A percentile compares a stretch with the other conserved stretches of the same genome.
phyloP scores from a whole-genome alignment of 2,888 invertebrate species.

The Melolontha melolontha region DNA sequence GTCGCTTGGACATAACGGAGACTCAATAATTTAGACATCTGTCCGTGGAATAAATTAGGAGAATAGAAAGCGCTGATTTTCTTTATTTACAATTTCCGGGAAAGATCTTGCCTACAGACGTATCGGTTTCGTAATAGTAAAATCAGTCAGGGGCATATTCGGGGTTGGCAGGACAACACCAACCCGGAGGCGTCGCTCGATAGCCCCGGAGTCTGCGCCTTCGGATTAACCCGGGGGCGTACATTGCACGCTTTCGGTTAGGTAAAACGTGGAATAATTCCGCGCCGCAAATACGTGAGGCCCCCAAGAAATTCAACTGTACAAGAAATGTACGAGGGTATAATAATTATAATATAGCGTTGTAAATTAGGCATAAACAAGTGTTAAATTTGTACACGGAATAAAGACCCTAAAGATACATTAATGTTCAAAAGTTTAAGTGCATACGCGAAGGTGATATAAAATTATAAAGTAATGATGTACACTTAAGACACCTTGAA shows the following conservation, averaged over 20 bases:
- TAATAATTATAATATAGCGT: too few relatives aligned
- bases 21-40: conserved; percentile 14
- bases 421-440: background rate
- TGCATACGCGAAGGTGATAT: too few relatives aligned
- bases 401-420: background rate
- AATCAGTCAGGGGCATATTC: conserved; percentile 50
- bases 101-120: conserved; percentile 32
- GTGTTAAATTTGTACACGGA: too few relatives aligned
- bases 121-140: conserved; percentile 35
- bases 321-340: too few relatives aligned
- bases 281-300: conserved; percentile 18
- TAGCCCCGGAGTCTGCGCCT: conserved; percentile 58
- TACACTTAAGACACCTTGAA: too few relatives aligned
- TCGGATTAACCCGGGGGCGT: conserved; percentile 49
- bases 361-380: too few relatives aligned
- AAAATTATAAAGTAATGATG: too few relatives aligned
- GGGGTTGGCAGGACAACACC: conserved; percentile 61
- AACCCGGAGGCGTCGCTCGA: conserved; percentile 60
- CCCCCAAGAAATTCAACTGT: too few relatives aligned
- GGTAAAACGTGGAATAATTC: conserved; percentile 25
- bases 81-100: conserved; percentile 34
- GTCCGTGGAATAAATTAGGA: background rate
- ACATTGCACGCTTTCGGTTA: conserved; percentile 38
- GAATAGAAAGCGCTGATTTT: conserved; percentile 22
- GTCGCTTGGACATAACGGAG: background rate